These are phyloP conservation scores for Morphnarchus princeps DNA, from an alignment of 2,113 vertebrate species.

Conservation along the genomic window DNA sequence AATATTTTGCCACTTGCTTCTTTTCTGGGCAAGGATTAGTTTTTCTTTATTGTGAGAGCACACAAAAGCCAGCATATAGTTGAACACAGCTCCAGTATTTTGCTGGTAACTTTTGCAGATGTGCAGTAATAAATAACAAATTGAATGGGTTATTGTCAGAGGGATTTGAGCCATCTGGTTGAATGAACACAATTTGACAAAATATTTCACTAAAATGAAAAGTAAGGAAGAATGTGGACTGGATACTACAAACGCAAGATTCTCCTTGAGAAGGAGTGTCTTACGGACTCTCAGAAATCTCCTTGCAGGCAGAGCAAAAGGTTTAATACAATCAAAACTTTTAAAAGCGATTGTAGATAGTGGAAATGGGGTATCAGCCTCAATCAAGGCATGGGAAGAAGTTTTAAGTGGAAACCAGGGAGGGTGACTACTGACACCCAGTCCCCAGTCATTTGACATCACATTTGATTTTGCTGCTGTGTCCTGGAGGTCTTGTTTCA, in stretches of 20 bases:
- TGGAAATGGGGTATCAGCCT: background rate
- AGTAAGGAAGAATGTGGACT: background rate
- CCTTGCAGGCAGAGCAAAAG: background rate
- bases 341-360: background rate
- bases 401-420: background rate
- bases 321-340: background rate
- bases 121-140: background rate
- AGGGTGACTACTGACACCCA: background rate
- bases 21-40: background rate
- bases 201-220: background rate
- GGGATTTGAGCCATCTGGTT: background rate
- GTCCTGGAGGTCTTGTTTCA: background rate
- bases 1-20: background rate
- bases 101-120: background rate
- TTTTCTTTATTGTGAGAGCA: accelerated
- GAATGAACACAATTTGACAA: background rate
- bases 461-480: background rate
- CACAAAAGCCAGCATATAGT: background rate
- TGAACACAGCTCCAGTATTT: background rate
- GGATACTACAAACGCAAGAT: background rate
- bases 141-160: background rate
- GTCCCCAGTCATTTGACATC: background rate
- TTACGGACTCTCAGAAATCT: background rate
- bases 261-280: background rate
- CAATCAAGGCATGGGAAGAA: accelerated